Evolutionary conservation across 2,888 invertebrate genomes (phyloP).

Genomic region (Bugulina stolonifera): DNA sequence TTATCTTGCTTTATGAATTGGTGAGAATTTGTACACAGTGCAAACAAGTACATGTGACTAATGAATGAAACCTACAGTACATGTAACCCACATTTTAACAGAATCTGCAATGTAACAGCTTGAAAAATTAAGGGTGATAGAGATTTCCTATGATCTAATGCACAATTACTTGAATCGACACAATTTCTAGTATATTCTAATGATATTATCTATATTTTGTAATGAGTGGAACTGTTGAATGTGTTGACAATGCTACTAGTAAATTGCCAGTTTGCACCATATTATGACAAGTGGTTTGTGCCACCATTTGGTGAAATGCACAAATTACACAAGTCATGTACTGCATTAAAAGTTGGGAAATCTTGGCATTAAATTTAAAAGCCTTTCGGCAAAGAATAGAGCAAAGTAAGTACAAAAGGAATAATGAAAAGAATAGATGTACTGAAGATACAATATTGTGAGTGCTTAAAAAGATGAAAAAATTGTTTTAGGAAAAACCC

Average conservation of each 20-base stretch:
- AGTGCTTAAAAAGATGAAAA: not conserved
- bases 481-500: not conserved
- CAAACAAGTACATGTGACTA: not conserved
- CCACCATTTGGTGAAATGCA: not conserved
- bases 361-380: not conserved
- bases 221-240: not conserved
- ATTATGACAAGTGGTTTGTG: not conserved
- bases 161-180: not conserved
- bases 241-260: not conserved
- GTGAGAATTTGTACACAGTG: not conserved
- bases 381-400: not conserved
- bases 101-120: not conserved
- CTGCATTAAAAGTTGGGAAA: not conserved
- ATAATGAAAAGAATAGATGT: not conserved
- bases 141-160: not conserved
- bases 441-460: not conserved
- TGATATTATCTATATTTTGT: not conserved
- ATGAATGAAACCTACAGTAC: not conserved
- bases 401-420: not conserved
- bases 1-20: not conserved
- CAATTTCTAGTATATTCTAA: not conserved
- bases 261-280: not conserved
- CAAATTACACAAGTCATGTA: not conserved
- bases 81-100: not conserved
- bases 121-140: not conserved